These are phyloP conservation scores for Drosophila quadrilineata DNA, from an alignment of 1,140 invertebrate genomes.

Conservation along the genomic window DNA sequence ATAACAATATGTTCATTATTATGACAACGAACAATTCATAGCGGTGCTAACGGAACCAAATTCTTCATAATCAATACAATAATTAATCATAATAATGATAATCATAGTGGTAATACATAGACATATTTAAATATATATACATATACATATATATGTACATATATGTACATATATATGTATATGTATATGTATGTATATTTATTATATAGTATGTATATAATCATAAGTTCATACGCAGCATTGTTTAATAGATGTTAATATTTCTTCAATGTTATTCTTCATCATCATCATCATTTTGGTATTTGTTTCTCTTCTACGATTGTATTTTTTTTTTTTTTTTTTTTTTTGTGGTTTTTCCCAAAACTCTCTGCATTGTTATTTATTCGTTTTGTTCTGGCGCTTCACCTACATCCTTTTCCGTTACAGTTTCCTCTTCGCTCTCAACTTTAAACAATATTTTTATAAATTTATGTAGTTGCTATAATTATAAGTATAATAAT, in stretches of 20 bases:
- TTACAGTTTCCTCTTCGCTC: no score
- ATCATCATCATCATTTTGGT: neutral
- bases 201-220: conserved; percentile 67
- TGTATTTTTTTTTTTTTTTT: neutral
- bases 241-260: conserved; percentile 65
- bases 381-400: no score
- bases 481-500: conserved; percentile 63
- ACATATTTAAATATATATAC: no score
- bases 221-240: conserved; percentile 81
- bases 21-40: conserved; percentile 17
- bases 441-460: conserved; percentile 58
- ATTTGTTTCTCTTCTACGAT: neutral
- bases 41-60: no score
- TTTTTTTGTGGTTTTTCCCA: conserved; percentile 3
- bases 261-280: conserved; percentile 20
- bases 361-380: no score
- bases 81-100: conserved; percentile 36
- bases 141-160: no score
- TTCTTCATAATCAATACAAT: conserved; percentile 37
- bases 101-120: conserved; percentile 51
- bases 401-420: no score
- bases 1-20: conserved; percentile 19
- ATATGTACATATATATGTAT: no score
- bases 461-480: conserved; percentile 49
- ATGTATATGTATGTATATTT: no score